phyloP scores from a whole-genome alignment of 2,888 invertebrate species.

The Zhuqinia jingwanae region DNA sequence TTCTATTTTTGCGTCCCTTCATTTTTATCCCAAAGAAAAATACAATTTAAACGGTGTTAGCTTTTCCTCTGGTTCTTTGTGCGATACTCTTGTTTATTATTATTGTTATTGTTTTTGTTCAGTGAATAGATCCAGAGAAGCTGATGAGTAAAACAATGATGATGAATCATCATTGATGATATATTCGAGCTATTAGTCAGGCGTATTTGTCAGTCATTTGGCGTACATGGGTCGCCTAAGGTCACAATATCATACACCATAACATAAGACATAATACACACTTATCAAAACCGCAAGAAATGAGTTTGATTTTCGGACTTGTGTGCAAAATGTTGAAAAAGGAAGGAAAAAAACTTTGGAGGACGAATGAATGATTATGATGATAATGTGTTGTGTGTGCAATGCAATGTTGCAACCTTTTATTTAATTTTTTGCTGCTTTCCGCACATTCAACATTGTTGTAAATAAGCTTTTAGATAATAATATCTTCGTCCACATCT shows the following conservation, averaged over 20 bases:
- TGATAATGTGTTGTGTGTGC: background rate
- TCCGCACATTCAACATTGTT: no score
- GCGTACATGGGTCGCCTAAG: slow-evolving; percentile 16
- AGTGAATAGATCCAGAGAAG: background rate
- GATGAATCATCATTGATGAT: background rate
- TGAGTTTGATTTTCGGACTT: slow-evolving; percentile 6
- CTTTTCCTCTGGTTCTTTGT: background rate
- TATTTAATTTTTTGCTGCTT: no score
- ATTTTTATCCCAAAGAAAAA: no score
- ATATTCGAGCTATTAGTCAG: background rate
- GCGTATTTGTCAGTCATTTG: slow-evolving; percentile 1
- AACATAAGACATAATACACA: no score
- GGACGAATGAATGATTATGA: slow-evolving; percentile 6
- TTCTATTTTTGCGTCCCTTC: background rate
- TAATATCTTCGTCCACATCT: no score
- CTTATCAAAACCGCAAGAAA: no score
- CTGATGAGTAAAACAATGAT: background rate
- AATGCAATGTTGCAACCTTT: background rate
- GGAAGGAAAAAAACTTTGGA: background rate
- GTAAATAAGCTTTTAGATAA: no score
- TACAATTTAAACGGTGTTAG: slow-evolving; percentile 20
- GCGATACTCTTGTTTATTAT: no score
- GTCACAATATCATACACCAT: slow-evolving; percentile 6
- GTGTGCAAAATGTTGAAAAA: background rate
- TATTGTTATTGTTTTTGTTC: slow-evolving; percentile 21